Conservation (phyloP, 2,797 vertebrate species). For the Phoxinus dragarum region DNA sequence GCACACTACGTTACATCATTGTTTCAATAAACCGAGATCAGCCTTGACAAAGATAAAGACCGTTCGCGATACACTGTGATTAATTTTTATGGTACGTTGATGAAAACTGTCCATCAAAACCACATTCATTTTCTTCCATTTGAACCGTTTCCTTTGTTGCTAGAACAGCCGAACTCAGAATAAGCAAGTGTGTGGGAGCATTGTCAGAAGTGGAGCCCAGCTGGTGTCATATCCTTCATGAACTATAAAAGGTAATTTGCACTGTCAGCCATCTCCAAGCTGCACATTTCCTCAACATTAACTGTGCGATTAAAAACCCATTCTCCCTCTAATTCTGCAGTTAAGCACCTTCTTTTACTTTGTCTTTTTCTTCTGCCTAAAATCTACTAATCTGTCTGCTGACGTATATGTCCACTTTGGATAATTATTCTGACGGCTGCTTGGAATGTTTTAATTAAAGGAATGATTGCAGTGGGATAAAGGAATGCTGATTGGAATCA, state of each 20-base stretch:
- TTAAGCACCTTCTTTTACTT: constrained; percentile 77
- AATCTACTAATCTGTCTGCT: constrained; percentile 71
- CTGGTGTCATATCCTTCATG: constrained; percentile 71
- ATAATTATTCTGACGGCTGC: constrained; percentile 66
- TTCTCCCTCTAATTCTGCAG: constrained; percentile 77
- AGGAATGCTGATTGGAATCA: constrained; percentile 55
- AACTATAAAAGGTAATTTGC: constrained; percentile 73
- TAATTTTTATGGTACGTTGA: constrained; percentile 59
- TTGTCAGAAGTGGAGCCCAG: constrained; percentile 60
- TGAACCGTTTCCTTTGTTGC: constrained; percentile 46
- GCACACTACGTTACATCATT: constrained; percentile 39
- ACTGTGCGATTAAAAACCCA: constrained; percentile 80
- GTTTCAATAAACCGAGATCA: constrained; percentile 43
- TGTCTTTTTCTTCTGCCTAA: constrained; percentile 63
- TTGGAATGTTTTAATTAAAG: constrained; percentile 75
- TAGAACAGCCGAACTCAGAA: constrained; percentile 49
- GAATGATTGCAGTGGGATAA: constrained; percentile 62
- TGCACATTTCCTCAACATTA: constrained; percentile 80
- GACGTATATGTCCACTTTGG: constrained; percentile 70
- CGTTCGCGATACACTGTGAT: constrained; percentile 47
- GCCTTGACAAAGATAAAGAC: constrained; percentile 47
- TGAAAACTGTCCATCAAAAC: constrained; percentile 62
- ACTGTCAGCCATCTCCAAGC: constrained; percentile 69
- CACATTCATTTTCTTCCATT: constrained; percentile 49
- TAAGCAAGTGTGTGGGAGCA: constrained; percentile 53